phyloP scores from a whole-genome alignment of 2,797 vertebrate genomes.

The Gymnothorax javanicus region DNA sequence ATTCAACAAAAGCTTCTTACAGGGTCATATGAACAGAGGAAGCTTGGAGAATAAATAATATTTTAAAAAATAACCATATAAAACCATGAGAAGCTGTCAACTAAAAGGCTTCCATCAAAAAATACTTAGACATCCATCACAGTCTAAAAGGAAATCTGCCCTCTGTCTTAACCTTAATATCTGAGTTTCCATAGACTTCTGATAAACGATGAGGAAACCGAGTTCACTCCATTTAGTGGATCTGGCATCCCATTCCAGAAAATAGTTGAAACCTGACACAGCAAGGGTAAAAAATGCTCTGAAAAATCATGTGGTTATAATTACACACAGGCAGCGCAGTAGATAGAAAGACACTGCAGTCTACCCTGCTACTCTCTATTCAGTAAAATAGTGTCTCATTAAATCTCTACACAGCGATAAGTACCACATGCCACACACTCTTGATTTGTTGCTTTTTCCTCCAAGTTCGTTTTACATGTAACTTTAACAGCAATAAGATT shows the following conservation, averaged over 20 bases:
- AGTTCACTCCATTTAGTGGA: slow-evolving; percentile 59
- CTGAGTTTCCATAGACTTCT: slow-evolving; percentile 7
- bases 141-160: neutral
- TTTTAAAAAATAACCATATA: neutral
- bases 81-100: neutral
- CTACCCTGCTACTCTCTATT: slow-evolving; percentile 80
- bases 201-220: slow-evolving; percentile 35
- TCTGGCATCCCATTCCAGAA: slow-evolving; percentile 51
- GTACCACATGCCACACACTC: slow-evolving; percentile 72
- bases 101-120: slow-evolving; percentile 28
- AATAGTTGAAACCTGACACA: slow-evolving; percentile 55
- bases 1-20: slow-evolving; percentile 16
- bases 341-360: slow-evolving; percentile 89
- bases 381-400: slow-evolving; percentile 92
- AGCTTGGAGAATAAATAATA: neutral
- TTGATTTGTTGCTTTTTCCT: slow-evolving; percentile 60
- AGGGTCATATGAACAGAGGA: slow-evolving; percentile 24
- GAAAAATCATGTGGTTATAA: slow-evolving; percentile 91
- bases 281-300: slow-evolving; percentile 34
- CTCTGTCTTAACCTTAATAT: slow-evolving; percentile 1
- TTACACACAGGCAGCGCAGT: slow-evolving; percentile 87
- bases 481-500: slow-evolving; percentile 19
- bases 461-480: neutral
- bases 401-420: slow-evolving; percentile 77
- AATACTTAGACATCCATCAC: slow-evolving; percentile 15